Conservation (phyloP, 2,888 invertebrate genomes). For the Meteorus cinctellus region DNA sequence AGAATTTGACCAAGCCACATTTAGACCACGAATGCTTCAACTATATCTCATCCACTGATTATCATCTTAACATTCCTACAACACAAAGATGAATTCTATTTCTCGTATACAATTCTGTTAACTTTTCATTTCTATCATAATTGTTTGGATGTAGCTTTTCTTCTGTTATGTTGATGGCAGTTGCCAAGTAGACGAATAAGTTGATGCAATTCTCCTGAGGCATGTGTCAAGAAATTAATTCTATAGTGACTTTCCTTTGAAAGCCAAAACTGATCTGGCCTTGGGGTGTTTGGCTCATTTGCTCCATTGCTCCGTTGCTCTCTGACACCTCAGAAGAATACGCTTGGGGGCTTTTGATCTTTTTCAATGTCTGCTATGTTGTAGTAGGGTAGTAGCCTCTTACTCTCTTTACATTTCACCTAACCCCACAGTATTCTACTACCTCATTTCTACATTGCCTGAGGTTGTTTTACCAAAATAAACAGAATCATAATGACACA, state of each 20-base stretch:
- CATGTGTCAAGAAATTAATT: slow-evolving; percentile 30
- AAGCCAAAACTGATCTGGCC: slow-evolving; percentile 30
- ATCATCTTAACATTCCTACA: no score
- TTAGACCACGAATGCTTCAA: not conserved
- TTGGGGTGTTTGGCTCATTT: slow-evolving; percentile 41
- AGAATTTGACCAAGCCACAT: slow-evolving; percentile 36
- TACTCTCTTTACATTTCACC: not conserved
- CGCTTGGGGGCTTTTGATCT: slow-evolving; percentile 40
- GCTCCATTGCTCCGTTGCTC: slow-evolving; percentile 16
- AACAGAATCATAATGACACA: no score
- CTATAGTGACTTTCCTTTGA: slow-evolving; percentile 11
- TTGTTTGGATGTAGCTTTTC: not conserved
- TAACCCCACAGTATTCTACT: no score
- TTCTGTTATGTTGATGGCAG: not conserved
- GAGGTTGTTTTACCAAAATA: no score
- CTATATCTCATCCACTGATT: not conserved
- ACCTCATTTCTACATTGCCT: no score
- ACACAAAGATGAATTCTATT: no score
- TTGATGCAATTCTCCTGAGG: slow-evolving; percentile 15
- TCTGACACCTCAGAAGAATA: slow-evolving; percentile 27
- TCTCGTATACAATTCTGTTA: no score
- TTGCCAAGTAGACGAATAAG: not conserved
- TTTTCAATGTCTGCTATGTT: slow-evolving; percentile 14
- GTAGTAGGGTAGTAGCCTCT: not conserved
- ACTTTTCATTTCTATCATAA: not conserved